A percentile compares a stretch with the other conserved stretches of the same genome.
These are phyloP conservation scores for Aplysina aerophoba DNA, from an alignment of 37 sponge, comb jelly and placozoan species.

Conservation along the genomic window DNA sequence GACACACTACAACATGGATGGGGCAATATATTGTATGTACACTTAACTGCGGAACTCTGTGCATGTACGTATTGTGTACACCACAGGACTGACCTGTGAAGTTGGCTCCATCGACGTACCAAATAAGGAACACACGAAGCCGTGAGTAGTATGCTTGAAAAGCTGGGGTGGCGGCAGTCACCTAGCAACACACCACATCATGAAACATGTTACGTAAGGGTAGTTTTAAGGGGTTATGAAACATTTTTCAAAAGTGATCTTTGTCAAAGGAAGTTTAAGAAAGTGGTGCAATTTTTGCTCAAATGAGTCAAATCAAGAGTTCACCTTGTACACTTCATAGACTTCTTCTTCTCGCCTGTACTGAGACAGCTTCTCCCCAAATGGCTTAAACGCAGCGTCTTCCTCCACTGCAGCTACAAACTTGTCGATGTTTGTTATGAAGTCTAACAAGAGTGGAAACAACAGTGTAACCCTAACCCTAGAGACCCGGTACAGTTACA, in stretches of 20 bases:
- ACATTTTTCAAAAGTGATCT: too few species aligned
- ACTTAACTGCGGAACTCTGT: not conserved
- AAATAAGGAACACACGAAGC: slow-evolving; percentile 79
- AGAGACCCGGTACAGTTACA: too few species aligned
- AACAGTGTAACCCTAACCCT: too few species aligned
- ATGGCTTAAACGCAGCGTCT: slow-evolving; percentile 58
- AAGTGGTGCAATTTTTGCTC: not conserved
- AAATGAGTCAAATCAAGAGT: slow-evolving; percentile 4
- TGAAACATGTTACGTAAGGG: too few species aligned
- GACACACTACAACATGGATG: too few species aligned
- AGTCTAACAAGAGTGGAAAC: slow-evolving; percentile 37
- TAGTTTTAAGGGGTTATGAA: too few species aligned
- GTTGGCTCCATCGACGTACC: slow-evolving; percentile 91
- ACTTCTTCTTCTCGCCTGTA: slow-evolving; percentile 25
- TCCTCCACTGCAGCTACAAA: slow-evolving; percentile 36
- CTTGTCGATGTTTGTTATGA: slow-evolving; percentile 45
- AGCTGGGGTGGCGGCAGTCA: slow-evolving; percentile 47
- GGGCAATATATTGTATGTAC: not conserved
- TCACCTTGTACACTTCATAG: slow-evolving; percentile 67
- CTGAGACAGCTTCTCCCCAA: slow-evolving; percentile 59
- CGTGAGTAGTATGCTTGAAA: slow-evolving; percentile 66
- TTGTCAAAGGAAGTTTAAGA: too few species aligned
- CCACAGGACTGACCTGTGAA: slow-evolving; percentile 87
- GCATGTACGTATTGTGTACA: not conserved
- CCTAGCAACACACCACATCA: slow-evolving; percentile 48